Base-by-base conservation (phyloP, 1,140 invertebrate genomes). In the Oedothorax gibbosus region DNA sequence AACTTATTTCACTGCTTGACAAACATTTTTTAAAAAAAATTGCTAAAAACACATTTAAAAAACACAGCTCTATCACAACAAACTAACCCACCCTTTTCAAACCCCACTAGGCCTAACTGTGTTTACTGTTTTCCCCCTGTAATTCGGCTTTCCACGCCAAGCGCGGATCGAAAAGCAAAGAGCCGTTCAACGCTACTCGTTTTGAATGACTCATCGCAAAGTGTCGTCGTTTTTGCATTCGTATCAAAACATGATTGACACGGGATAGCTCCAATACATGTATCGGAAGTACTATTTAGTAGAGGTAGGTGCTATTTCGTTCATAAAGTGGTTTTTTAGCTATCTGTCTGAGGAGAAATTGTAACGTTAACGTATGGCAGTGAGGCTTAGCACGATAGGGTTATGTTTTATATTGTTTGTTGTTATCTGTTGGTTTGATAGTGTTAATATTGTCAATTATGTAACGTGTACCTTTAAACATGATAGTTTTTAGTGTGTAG, bases 211-310 rank as follows among this genome's bases (percentile, higher is more conserved):
- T 71, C 54, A 57, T 20, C 53, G 54, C 35, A 81, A 71, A 81
- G 20, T 18, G 20, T 18, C 78, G 11, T 21, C 78, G n/a, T n/a
- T 60, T 60, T 35, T 81, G 14, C 20, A 57, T 15, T 81, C 64
- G 49, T 10, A 60, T 66, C 56, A 60, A 83, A 65, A 68, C 57
- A 83, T 83, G 80, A 73, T 83, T 12, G 80, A 83, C 80, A 83
- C 69, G 71, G 80, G 80, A 83, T 83, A 83, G 80, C 69, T 35
- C 20, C 15, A 50, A 83, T 83, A 20, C 56, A 83, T 83, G 80
- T 83, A 83, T 83, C 80, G 80, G 80, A 83, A 73, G 80, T 83
- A 83, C 71, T 83, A 83, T n/a, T 83, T 83, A 65, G 80, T 83
- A 73, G 80, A 83, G 80, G 80, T 83, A 56, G 53, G 80, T 68